Base-by-base conservation (phyloP, 2,888 invertebrate genomes). In the Chymomyza fuscimana region DNA sequence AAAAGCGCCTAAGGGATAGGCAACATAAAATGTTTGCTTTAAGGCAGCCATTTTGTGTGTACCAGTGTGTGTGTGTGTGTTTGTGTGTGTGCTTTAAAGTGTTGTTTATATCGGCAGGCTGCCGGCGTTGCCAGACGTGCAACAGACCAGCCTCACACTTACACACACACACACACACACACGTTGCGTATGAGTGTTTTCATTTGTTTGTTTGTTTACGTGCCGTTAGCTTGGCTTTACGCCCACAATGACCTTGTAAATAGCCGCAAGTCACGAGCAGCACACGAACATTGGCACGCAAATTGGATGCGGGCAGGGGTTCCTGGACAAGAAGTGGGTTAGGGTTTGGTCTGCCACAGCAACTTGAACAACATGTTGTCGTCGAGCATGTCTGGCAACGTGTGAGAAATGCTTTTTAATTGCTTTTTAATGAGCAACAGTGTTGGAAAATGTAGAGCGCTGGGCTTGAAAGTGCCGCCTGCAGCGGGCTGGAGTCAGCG, bases 201-300 rank as follows among this genome's bases (percentile, higher is more conserved):
- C 25, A 40, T 19, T 19, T 36, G 22, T 50, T 10, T 29, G 67
- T 32, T 60, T 46, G 56, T 58, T 63, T 62, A 60, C 25, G 32
- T 60, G 25, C 60, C 29, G 36, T 60, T 60, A 12, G 25, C 52
- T 64, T 68, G 54, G 56, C 40, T 67, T 15, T 68, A 25, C 70
- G 72, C 70, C 77, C 74, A 72, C 67, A 80, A 72, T 80, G 86
- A 86, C 82, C 82, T 86, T 86, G 81, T 74, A 77, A 83, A 72
- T 76, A 81, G 81, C 79, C 77, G 69, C 63, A 61, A 75, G 80
- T 65, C 65, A 73, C 67, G 61, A 65, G 69, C 68, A 66, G 59
- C 63, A 46, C 64, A n/a, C 61, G 56, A 58, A 58, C 51, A 40
- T 19, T 16, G 56, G 58, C 29, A 54, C 54, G 54, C 54, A 54